These are phyloP conservation scores for Drosophila triauraria DNA, from an alignment of 1,140 invertebrate genomes.

Conservation along the genomic window DNA sequence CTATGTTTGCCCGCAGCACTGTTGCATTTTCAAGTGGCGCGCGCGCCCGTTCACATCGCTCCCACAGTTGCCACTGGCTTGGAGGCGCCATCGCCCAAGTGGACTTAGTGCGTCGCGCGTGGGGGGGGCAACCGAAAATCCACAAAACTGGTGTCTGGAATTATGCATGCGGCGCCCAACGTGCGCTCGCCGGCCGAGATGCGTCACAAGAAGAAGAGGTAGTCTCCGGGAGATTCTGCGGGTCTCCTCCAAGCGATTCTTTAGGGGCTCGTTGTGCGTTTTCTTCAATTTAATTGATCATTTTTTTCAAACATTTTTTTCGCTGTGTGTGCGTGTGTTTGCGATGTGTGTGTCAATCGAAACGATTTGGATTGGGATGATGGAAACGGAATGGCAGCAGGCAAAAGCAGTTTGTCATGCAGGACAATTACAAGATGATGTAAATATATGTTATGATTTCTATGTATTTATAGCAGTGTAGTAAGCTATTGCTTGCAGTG, in stretches of 20 bases:
- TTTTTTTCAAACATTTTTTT: constrained; percentile 21
- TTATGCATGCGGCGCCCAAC: constrained; percentile 74
- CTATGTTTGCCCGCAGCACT: constrained; percentile 7
- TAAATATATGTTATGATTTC: constrained; percentile 57
- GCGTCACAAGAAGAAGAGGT: constrained; percentile 84
- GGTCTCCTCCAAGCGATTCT: background rate
- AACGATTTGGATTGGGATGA: background rate
- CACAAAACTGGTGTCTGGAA: constrained; percentile 76
- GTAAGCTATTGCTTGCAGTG: background rate
- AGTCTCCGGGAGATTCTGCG: constrained; percentile 11
- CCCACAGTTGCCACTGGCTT: constrained; percentile 9
- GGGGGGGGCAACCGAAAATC: constrained; percentile 46
- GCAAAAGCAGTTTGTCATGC: constrained; percentile 83
- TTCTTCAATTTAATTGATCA: constrained; percentile 10
- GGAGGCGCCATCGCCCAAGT: constrained; percentile 9
- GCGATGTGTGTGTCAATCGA: constrained; percentile 14
- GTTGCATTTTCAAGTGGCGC: constrained; percentile 64
- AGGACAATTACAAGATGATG: constrained; percentile 80
- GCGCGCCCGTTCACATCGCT: constrained; percentile 68
- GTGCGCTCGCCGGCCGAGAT: constrained; percentile 82
- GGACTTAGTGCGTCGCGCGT: constrained; percentile 47
- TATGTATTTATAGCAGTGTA: background rate
- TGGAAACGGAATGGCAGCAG: constrained; percentile 35
- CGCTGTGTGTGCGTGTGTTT: constrained; percentile 36
- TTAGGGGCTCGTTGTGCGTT: background rate